phyloP scores from a whole-genome alignment of 1,140 invertebrate species.

The Lamellibrachia luymesi region DNA sequence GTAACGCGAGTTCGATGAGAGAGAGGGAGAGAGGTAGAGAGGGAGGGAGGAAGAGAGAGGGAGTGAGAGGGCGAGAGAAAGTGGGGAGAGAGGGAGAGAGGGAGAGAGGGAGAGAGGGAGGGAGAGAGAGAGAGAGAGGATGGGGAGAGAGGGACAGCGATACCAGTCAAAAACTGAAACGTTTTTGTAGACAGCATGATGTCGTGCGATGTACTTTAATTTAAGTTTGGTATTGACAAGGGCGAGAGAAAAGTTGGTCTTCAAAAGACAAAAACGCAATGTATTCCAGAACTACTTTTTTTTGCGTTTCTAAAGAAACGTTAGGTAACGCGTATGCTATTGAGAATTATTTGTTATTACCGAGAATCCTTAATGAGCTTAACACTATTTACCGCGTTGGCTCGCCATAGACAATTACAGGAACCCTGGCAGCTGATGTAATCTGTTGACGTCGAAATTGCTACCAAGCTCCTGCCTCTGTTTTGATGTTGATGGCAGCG shows the following conservation, averaged over 20 bases:
- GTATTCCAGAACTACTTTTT: background rate
- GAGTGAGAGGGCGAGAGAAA: background rate
- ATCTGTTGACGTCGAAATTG: background rate
- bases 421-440: background rate
- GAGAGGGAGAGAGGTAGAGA: too few relatives aligned
- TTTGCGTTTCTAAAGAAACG: background rate
- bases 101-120: too few relatives aligned
- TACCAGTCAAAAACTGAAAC: too few relatives aligned
- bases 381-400: background rate
- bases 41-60: background rate
- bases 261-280: background rate
- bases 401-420: background rate
- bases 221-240: background rate
- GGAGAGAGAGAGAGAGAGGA: too few relatives aligned
- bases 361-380: background rate
- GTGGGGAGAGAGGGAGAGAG: too few relatives aligned
- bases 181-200: too few relatives aligned
- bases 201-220: too few relatives aligned
- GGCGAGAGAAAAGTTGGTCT: background rate
- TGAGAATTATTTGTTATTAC: background rate
- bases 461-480: background rate
- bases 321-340: background rate
- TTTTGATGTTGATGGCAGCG: background rate
- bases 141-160: too few relatives aligned
- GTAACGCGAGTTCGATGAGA: too few relatives aligned